Evolutionary conservation across 2,113 vertebrate genomes (phyloP).

Genomic region (Pionites leucogaster): DNA sequence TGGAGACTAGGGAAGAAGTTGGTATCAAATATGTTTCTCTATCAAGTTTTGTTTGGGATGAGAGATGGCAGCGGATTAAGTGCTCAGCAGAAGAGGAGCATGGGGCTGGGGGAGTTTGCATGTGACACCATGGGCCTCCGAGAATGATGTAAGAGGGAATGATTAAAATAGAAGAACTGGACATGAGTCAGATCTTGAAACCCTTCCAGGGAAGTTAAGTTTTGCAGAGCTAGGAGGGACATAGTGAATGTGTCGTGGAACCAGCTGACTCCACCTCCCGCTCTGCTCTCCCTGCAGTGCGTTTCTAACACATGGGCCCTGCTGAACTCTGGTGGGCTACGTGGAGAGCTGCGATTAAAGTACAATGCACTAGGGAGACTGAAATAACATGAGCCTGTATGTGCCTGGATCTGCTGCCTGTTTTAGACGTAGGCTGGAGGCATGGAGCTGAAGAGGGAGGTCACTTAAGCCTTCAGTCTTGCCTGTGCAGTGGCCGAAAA

Average conservation of each 20-base stretch:
- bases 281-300: not conserved
- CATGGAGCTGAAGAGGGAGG: not conserved
- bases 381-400: not conserved
- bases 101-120: slow-evolving; percentile 29
- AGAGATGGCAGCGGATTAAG: not conserved
- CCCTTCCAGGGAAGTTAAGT: slow-evolving; percentile 54
- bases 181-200: slow-evolving; percentile 73
- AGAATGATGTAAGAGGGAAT: slow-evolving; percentile 66
- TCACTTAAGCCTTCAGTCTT: not conserved
- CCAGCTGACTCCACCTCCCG: not conserved
- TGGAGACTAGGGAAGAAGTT: not conserved
- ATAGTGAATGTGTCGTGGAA: slow-evolving; percentile 41
- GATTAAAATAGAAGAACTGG: slow-evolving; percentile 71
- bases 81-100: not conserved
- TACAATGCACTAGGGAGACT: not conserved
- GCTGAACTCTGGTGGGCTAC: not conserved
- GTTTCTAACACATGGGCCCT: not conserved
- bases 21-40: not conserved
- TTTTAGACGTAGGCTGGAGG: not conserved
- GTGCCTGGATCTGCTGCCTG: not conserved
- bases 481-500: not conserved
- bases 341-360: not conserved
- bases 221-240: slow-evolving; percentile 54
- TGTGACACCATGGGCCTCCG: slow-evolving; percentile 54
- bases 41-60: not conserved